A percentile compares a stretch with the other conserved stretches of the same genome.
These are phyloP conservation scores for Watsonalla binaria DNA, from an alignment of 2,888 invertebrate species.

Conservation along the genomic window DNA sequence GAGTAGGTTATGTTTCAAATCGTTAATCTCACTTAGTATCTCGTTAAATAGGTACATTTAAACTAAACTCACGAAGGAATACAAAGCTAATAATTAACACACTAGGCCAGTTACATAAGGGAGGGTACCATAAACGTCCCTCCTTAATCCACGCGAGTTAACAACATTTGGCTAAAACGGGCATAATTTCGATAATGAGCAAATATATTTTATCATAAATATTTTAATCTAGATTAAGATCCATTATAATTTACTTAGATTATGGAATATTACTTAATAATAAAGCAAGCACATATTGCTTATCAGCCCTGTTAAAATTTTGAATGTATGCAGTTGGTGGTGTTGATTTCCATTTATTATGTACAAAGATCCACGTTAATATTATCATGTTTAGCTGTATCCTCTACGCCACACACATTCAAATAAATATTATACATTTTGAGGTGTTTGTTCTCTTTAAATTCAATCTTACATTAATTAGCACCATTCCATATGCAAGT, in stretches of 20 bases:
- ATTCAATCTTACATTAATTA: slow-evolving; percentile 46
- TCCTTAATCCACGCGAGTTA: slow-evolving; percentile 11
- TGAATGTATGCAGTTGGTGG: background rate
- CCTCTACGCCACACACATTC: slow-evolving; percentile 31
- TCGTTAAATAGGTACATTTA: slow-evolving; percentile 53
- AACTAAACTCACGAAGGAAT: slow-evolving; percentile 48
- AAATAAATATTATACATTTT: slow-evolving; percentile 31
- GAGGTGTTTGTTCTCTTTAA: slow-evolving; percentile 29
- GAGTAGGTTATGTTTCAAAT: slow-evolving; percentile 58
- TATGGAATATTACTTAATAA: slow-evolving; percentile 75
- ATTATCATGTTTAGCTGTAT: slow-evolving; percentile 15
- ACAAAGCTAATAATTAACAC: slow-evolving; percentile 43
- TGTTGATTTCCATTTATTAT: background rate
- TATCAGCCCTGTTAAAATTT: slow-evolving; percentile 35
- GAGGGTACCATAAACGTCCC: slow-evolving; percentile 12
- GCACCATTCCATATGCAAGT: slow-evolving; percentile 64
- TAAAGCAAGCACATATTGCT: slow-evolving; percentile 52
- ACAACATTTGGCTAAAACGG: slow-evolving; percentile 61
- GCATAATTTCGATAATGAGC: slow-evolving; percentile 74
- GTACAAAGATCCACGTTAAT: slow-evolving; percentile 12
- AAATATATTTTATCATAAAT: slow-evolving; percentile 62
- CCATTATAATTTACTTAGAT: slow-evolving; percentile 68
- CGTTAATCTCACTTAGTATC: slow-evolving; percentile 75
- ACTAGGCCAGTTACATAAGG: slow-evolving; percentile 43
- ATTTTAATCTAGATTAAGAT: slow-evolving; percentile 60